A percentile compares a stretch with the other conserved stretches of the same genome.
Conservation (phyloP, 2,797 vertebrate genomes). For the Spondyliosoma cantharus region DNA sequence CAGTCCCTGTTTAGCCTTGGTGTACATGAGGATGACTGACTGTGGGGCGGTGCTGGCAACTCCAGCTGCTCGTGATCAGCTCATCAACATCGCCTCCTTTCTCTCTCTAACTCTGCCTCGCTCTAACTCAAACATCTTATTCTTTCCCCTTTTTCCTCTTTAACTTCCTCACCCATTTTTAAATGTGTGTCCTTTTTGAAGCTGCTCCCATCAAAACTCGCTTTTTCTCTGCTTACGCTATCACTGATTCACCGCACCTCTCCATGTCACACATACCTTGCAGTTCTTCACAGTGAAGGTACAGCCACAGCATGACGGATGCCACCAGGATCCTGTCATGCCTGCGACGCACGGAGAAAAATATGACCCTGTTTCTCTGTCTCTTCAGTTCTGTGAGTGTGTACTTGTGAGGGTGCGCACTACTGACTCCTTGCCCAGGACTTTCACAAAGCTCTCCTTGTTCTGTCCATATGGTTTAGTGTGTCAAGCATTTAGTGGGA, state of each 20-base stretch:
- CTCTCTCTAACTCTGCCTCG: background rate
- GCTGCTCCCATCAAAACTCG: background rate
- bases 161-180: background rate
- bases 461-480: slow-evolving; percentile 62
- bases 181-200: background rate
- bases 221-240: background rate
- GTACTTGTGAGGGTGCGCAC: slow-evolving; percentile 19
- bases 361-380: slow-evolving; percentile 15
- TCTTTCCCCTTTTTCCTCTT: background rate
- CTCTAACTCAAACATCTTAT: background rate
- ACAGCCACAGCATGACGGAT: slow-evolving; percentile 22
- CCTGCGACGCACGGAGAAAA: slow-evolving; percentile 15
- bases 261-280: slow-evolving; percentile 48
- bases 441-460: slow-evolving; percentile 69
- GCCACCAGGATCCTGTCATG: slow-evolving; percentile 20
- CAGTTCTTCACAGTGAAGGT: slow-evolving; percentile 46
- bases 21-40: slow-evolving; percentile 34
- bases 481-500: slow-evolving; percentile 51
- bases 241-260: slow-evolving; percentile 1
- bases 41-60: background rate
- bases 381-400: slow-evolving; percentile 27
- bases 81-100: background rate
- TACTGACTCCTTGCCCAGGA: slow-evolving; percentile 33
- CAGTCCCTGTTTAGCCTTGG: slow-evolving; percentile 1
- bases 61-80: slow-evolving; percentile 14